Percentiles rank a stretch among this genome's conserved stretches.
These are phyloP conservation scores for Petroica traversi DNA, from an alignment of 2,113 vertebrate genomes.

Conservation along the genomic window DNA sequence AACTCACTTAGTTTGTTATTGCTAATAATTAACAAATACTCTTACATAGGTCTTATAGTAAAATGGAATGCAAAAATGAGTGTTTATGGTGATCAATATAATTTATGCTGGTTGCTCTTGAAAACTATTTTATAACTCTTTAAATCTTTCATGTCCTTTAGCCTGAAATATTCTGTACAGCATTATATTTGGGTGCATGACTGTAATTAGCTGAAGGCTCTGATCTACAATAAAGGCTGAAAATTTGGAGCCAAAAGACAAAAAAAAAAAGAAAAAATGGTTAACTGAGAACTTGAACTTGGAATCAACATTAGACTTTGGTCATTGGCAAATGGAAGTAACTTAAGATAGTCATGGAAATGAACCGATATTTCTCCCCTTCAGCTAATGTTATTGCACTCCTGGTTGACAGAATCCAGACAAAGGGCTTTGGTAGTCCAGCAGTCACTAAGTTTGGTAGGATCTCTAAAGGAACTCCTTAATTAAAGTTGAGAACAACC, in stretches of 20 bases:
- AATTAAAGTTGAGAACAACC: neutral
- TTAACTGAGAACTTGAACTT: neutral
- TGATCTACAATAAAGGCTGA: neutral
- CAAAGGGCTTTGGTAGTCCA: neutral
- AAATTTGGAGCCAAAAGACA: neutral
- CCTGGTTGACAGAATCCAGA: neutral
- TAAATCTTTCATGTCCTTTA: neutral
- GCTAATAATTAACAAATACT: neutral
- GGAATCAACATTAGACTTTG: neutral
- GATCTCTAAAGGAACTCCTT: neutral
- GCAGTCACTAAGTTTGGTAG: neutral
- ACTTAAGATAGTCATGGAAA: neutral
- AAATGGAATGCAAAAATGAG: neutral
- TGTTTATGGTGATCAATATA: neutral
- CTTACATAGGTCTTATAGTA: neutral
- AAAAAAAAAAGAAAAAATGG: neutral
- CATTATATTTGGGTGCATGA: neutral
- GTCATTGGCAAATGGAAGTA: neutral
- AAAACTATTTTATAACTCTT: neutral
- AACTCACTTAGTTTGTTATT: neutral
- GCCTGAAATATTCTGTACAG: neutral
- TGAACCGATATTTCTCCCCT: neutral
- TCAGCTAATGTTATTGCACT: neutral
- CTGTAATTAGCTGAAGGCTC: neutral
- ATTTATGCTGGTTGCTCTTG: neutral